A percentile compares a stretch with the other conserved stretches of the same genome.
These are phyloP conservation scores for Drosophila lacertosa DNA, from an alignment of 1,140 invertebrate species.

Conservation along the genomic window DNA sequence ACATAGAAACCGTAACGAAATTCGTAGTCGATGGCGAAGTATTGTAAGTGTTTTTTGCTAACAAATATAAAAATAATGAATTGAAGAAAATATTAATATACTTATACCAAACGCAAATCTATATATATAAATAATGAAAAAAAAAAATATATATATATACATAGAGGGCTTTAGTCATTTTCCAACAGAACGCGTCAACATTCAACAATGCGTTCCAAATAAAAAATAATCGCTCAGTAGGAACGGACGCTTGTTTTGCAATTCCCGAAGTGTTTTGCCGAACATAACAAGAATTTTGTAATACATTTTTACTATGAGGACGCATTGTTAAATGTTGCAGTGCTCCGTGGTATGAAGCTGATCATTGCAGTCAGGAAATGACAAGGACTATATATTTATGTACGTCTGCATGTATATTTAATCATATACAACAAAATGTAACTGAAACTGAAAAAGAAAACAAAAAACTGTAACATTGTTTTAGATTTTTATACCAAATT, in stretches of 20 bases:
- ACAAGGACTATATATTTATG: not conserved
- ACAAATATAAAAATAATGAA: slow-evolving; percentile 69
- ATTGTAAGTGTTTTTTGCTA: slow-evolving; percentile 73
- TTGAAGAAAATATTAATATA: slow-evolving; percentile 45
- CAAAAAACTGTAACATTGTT: slow-evolving; percentile 55
- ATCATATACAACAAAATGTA: slow-evolving; percentile 22
- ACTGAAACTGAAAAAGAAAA: slow-evolving; percentile 30
- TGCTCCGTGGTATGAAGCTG: too few relatives aligned
- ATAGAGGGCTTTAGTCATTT: not conserved
- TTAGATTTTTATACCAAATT: slow-evolving; percentile 79
- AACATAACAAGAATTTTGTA: too few relatives aligned
- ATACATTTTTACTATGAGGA: too few relatives aligned
- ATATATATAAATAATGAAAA: slow-evolving; percentile 63
- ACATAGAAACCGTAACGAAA: slow-evolving; percentile 14
- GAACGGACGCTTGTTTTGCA: too few relatives aligned
- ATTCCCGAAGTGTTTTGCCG: too few relatives aligned
- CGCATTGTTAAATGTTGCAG: too few relatives aligned
- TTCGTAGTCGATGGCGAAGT: slow-evolving; percentile 4
- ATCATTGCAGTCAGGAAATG: too few relatives aligned
- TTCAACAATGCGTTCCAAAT: too few relatives aligned
- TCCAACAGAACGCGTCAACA: too few relatives aligned
- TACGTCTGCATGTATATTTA: slow-evolving; percentile 21
- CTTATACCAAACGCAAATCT: slow-evolving; percentile 31
- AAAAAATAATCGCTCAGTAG: too few relatives aligned
- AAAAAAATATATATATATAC: slow-evolving; percentile 45